A percentile compares a stretch with the other conserved stretches of the same genome.
phyloP scores from a whole-genome alignment of 1,140 invertebrate genomes.

The Chymomyza costata region DNA sequence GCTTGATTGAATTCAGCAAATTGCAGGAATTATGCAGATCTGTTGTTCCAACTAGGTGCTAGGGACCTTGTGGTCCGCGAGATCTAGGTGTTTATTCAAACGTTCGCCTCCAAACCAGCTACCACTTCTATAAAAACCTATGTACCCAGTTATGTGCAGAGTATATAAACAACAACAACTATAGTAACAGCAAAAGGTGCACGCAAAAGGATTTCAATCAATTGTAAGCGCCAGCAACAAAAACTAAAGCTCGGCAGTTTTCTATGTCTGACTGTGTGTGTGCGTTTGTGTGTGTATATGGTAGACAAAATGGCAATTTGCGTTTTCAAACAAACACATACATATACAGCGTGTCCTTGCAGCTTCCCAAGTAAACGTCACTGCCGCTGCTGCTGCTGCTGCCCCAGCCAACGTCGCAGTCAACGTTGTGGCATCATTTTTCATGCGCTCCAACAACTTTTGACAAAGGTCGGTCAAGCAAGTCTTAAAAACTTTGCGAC shows the following conservation, averaged over 20 bases:
- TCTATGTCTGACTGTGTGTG: conserved; percentile 14
- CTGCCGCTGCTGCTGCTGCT: conserved; percentile 27
- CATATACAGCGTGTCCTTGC: background rate
- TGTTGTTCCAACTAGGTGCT: too few relatives aligned
- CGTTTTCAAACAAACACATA: conserved; percentile 57
- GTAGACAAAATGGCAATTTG: conserved; percentile 70
- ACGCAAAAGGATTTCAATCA: conserved; percentile 69
- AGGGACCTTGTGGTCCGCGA: too few relatives aligned
- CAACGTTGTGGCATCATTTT: conserved; percentile 58
- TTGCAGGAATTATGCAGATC: background rate
- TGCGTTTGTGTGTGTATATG: too few relatives aligned
- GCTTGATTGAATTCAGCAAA: too few relatives aligned
- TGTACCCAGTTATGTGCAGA: too few relatives aligned
- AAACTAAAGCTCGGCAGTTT: conserved; percentile 59
- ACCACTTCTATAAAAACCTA: too few relatives aligned
- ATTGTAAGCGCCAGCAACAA: conserved; percentile 56
- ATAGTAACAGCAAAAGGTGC: conserved; percentile 59
- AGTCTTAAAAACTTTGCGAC: conserved; percentile 72
- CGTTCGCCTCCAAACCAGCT: too few relatives aligned
- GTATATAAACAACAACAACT: background rate
- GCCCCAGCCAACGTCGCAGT: conserved; percentile 37
- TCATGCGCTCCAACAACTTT: conserved; percentile 70
- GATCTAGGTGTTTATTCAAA: too few relatives aligned
- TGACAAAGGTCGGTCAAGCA: conserved; percentile 72
- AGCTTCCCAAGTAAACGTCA: background rate